A percentile compares a stretch with the other conserved stretches of the same genome.
Evolutionary conservation across 2,888 invertebrate species (phyloP).

Genomic region (Rhagonycha lutea): DNA sequence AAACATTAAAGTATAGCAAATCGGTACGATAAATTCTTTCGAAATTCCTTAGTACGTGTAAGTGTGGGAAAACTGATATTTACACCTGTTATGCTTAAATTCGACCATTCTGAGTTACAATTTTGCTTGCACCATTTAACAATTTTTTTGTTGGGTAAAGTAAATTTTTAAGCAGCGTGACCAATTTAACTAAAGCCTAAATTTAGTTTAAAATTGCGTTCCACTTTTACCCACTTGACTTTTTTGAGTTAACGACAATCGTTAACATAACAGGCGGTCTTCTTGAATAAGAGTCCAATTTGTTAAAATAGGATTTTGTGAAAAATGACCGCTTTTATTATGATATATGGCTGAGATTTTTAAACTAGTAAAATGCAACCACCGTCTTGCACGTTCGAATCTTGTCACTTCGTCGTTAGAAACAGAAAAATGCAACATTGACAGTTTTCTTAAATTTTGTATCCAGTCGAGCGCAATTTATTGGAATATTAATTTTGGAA

Average conservation of each 20-base stretch:
- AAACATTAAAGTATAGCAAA: not conserved
- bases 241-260: slow-evolving; percentile 35
- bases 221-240: slow-evolving; percentile 37
- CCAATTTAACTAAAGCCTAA: slow-evolving; percentile 33
- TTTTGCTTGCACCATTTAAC: not conserved
- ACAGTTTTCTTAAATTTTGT: not conserved
- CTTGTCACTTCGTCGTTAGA: not conserved
- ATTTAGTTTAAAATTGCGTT: slow-evolving; percentile 37
- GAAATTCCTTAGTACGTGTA: not conserved
- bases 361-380: slow-evolving; percentile 16
- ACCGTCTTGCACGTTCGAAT: not conserved
- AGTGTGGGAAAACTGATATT: not conserved
- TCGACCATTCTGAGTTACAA: not conserved
- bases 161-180: slow-evolving; percentile 31
- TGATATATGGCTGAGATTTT: slow-evolving; percentile 41
- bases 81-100: not conserved
- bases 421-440: not conserved
- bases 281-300: slow-evolving; percentile 42
- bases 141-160: slow-evolving; percentile 23
- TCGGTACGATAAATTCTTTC: not conserved
- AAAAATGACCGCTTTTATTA: slow-evolving; percentile 48
- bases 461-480: not conserved
- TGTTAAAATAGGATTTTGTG: slow-evolving; percentile 45
- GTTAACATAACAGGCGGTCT: slow-evolving; percentile 34
- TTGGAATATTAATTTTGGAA: too few species aligned